Conservation (phyloP, 2,797 vertebrate species). For the Petrocephalus sullivani region DNA sequence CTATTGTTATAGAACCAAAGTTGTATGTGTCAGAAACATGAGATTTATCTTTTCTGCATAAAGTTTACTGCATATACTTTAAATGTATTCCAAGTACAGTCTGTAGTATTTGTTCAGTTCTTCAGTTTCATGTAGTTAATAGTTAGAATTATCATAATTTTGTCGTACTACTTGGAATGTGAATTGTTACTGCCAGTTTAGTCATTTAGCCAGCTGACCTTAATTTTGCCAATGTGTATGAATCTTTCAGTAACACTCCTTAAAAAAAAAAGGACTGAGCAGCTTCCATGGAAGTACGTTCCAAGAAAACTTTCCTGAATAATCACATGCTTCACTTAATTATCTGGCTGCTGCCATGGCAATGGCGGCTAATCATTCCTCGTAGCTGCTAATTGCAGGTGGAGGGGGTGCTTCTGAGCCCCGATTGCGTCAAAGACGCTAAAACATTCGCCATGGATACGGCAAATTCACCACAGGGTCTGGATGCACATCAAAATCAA, state of each 20-base stretch:
- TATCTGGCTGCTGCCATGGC: conserved; percentile 8
- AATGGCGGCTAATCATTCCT: conserved; percentile 9
- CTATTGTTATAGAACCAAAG: neutral
- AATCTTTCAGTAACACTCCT: neutral
- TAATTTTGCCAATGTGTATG: neutral
- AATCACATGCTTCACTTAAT: neutral
- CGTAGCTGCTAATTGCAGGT: conserved; percentile 2
- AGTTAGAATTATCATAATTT: neutral
- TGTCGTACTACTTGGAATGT: neutral
- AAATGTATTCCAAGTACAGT: neutral
- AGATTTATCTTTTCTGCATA: neutral
- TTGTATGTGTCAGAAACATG: neutral
- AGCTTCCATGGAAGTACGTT: neutral
- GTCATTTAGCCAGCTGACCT: neutral
- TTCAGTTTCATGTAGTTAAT: neutral
- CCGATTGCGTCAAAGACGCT: neutral
- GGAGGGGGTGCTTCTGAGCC: neutral
- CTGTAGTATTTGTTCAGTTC: neutral
- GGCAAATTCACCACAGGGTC: neutral
- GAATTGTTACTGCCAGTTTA: neutral
- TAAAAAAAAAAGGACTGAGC: neutral
- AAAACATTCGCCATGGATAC: neutral
- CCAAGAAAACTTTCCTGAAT: neutral
- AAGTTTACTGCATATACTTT: neutral
- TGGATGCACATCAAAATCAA: neutral